These are phyloP conservation scores for Boloria selene DNA, from an alignment of 2,888 invertebrate genomes.

Conservation along the genomic window DNA sequence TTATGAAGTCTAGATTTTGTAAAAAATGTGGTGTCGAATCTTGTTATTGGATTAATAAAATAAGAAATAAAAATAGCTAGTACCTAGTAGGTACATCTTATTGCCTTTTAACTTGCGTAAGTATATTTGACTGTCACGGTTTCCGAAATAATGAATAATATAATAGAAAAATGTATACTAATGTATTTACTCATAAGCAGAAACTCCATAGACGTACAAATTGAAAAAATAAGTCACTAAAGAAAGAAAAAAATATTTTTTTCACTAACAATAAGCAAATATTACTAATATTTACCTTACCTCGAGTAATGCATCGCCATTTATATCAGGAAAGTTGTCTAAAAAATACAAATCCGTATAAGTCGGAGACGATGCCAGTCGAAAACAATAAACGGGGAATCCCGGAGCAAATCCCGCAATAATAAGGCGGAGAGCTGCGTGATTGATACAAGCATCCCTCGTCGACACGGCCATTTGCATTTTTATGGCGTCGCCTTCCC, in stretches of 20 bases:
- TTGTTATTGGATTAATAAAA: too few species aligned
- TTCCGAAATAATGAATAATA: too few species aligned
- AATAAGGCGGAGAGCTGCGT: slow-evolving; percentile 65
- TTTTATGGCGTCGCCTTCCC: slow-evolving; percentile 63
- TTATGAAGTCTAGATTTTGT: too few species aligned
- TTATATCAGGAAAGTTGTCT: slow-evolving; percentile 17
- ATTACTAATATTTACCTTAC: slow-evolving; percentile 1
- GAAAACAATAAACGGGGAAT: slow-evolving; percentile 66
- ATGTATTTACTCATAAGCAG: neutral
- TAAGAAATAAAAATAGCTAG: too few species aligned
- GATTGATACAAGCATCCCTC: slow-evolving; percentile 78
- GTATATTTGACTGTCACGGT: too few species aligned
- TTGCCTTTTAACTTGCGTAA: too few species aligned
- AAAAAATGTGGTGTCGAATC: too few species aligned
- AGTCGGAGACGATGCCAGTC: slow-evolving; percentile 43
- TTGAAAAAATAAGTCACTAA: too few species aligned
- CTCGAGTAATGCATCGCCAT: neutral
- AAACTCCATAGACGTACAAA: too few species aligned
- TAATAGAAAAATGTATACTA: neutral
- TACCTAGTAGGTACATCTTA: too few species aligned
- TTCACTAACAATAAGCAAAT: neutral
- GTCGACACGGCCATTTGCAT: slow-evolving; percentile 84
- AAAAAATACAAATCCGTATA: slow-evolving; percentile 41
- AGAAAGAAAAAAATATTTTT: too few species aligned
- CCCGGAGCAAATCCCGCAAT: slow-evolving; percentile 64